Evolutionary conservation across 2,888 invertebrate species (phyloP).

Genomic region (Pachydiplax longipennis): DNA sequence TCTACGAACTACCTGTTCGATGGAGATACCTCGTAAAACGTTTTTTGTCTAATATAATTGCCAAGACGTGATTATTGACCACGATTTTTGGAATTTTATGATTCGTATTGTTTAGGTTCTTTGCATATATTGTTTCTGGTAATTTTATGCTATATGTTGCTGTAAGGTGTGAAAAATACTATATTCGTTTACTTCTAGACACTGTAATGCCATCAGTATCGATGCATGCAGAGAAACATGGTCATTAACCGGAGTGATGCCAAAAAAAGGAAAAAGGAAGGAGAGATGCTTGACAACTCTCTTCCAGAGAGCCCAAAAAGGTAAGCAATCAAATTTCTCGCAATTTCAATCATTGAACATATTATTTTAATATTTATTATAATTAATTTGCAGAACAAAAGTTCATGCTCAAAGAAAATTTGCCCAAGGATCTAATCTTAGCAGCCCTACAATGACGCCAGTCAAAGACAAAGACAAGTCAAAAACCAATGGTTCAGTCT

Average conservation of each 20-base stretch:
- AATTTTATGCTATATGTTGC: too few relatives aligned
- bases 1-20: too few relatives aligned
- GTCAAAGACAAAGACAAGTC: conserved; percentile 68
- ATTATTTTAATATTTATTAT: neutral
- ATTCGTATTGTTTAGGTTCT: too few relatives aligned
- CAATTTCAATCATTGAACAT: neutral
- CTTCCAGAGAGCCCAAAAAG: conserved; percentile 60
- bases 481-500: conserved; percentile 50
- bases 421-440: conserved; percentile 78
- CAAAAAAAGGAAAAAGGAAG: conserved; percentile 60
- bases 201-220: conserved; percentile 55
- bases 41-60: too few relatives aligned
- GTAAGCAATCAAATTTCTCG: conserved; percentile 52
- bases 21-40: too few relatives aligned
- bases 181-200: conserved; percentile 31
- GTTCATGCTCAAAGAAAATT: conserved; percentile 89
- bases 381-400: conserved; percentile 67
- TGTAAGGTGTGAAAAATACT: neutral
- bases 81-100: too few relatives aligned
- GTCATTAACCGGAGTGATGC: conserved; percentile 58
- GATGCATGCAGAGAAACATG: conserved; percentile 53
- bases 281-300: conserved; percentile 52
- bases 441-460: conserved; percentile 64
- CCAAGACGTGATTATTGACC: too few relatives aligned
- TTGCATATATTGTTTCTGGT: too few relatives aligned